Percentiles rank a stretch among this genome's conserved stretches.
Evolutionary conservation across 2,888 invertebrate genomes (phyloP).

Genomic region (Tetragonisca angustula): DNA sequence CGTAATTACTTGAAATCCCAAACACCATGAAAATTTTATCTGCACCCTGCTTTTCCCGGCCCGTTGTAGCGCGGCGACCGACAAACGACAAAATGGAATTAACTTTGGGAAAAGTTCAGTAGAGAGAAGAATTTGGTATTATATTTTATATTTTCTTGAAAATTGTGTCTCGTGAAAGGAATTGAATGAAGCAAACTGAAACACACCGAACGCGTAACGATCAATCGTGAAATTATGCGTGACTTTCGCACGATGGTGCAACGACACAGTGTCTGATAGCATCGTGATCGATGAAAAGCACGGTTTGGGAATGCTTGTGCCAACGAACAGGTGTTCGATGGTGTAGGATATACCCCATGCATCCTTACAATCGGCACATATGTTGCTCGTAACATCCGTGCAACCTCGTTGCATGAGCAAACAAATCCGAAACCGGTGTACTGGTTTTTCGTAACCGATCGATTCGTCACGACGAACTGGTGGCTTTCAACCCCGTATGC

Average conservation of each 20-base stretch:
- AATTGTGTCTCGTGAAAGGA: no score
- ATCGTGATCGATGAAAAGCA: constrained; percentile 5
- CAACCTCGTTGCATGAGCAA: constrained; percentile 69
- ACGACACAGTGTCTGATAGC: constrained; percentile 1
- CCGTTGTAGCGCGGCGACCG: constrained; percentile 72
- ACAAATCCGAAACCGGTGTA: constrained; percentile 51
- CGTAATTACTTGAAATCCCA: constrained; percentile 81
- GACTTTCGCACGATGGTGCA: neutral
- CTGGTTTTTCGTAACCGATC: constrained; percentile 73
- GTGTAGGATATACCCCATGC: constrained; percentile 61
- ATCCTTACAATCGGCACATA: constrained; percentile 75
- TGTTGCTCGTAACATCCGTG: constrained; percentile 77
- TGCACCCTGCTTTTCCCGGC: constrained; percentile 56
- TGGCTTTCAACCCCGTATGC: constrained; percentile 59
- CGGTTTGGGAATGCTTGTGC: constrained; percentile 60
- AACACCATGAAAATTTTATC: constrained; percentile 80
- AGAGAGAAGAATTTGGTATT: neutral
- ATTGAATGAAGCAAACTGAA: no score
- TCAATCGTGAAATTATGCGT: no score
- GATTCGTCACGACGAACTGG: constrained; percentile 70
- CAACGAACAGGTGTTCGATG: constrained; percentile 75
- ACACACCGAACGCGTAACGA: no score
- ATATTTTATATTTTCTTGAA: no score
- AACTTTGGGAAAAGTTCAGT: constrained; percentile 25
- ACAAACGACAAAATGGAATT: constrained; percentile 21